A percentile compares a stretch with the other conserved stretches of the same genome.
These are phyloP conservation scores for Iphiclides podalirius DNA, from an alignment of 2,888 invertebrate genomes.

Conservation along the genomic window DNA sequence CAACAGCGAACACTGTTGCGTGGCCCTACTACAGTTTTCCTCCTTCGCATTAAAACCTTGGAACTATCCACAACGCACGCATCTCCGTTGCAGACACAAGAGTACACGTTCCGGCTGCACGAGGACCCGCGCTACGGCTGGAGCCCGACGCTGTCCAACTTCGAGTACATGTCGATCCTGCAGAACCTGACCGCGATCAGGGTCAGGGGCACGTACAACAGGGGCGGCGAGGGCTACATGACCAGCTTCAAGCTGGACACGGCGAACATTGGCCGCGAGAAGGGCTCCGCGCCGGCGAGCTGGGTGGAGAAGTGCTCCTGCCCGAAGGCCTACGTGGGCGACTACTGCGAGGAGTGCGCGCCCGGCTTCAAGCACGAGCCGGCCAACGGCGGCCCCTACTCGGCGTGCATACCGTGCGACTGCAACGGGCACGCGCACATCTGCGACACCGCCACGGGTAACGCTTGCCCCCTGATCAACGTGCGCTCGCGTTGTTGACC, in stretches of 20 bases:
- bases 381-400: conserved; percentile 94
- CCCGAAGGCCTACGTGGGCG: conserved; percentile 92
- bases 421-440: conserved; percentile 98
- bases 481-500: too few species aligned
- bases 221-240: conserved; percentile 90
- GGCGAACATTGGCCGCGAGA: conserved; percentile 89
- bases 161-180: conserved; percentile 94
- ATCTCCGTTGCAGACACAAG: conserved; percentile 79
- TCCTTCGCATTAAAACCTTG: too few species aligned
- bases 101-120: conserved; percentile 92
- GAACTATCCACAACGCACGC: too few species aligned
- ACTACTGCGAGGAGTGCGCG: conserved; percentile 98
- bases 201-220: conserved; percentile 94
- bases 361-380: conserved; percentile 96
- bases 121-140: conserved; percentile 96
- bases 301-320: conserved; percentile 98
- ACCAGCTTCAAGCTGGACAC: conserved; percentile 94
- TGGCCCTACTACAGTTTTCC: too few species aligned
- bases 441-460: conserved; percentile 96
- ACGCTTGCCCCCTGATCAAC: too few species aligned
- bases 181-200: conserved; percentile 96
- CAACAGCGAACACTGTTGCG: too few species aligned
- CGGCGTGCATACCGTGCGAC: conserved; percentile 96
- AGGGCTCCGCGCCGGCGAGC: conserved; percentile 83
- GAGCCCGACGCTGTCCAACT: conserved; percentile 93